These are phyloP conservation scores for Fundulus diaphanus DNA, from an alignment of 2,797 vertebrate species.

Conservation along the genomic window DNA sequence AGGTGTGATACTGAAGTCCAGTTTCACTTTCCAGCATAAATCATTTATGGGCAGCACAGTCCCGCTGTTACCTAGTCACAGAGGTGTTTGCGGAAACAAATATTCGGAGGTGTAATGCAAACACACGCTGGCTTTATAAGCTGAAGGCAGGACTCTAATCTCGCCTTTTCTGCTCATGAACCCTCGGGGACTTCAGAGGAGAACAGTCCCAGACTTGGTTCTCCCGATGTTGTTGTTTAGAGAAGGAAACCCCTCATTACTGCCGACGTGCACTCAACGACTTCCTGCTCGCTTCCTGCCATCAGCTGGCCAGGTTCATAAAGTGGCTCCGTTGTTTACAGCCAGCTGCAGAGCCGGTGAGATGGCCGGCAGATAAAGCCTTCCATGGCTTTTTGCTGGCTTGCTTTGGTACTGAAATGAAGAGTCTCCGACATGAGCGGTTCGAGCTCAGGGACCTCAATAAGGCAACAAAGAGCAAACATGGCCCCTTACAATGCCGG, in stretches of 20 bases:
- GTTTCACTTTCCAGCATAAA: slow-evolving; percentile 42
- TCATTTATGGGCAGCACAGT: slow-evolving; percentile 45
- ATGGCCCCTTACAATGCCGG: slow-evolving; percentile 37
- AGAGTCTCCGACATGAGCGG: slow-evolving; percentile 27
- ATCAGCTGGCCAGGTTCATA: slow-evolving; percentile 51
- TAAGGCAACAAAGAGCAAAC: slow-evolving; percentile 54
- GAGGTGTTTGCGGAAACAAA: slow-evolving; percentile 41
- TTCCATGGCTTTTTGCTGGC: slow-evolving; percentile 18
- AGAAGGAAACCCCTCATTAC: slow-evolving; percentile 73
- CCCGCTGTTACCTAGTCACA: slow-evolving; percentile 26
- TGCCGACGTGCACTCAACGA: slow-evolving; percentile 62
- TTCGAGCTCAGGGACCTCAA: slow-evolving; percentile 60
- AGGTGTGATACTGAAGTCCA: slow-evolving; percentile 39
- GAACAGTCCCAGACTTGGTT: slow-evolving; percentile 23
- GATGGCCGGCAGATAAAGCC: slow-evolving; percentile 20
- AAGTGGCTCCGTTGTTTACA: slow-evolving; percentile 39
- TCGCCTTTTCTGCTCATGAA: slow-evolving; percentile 26
- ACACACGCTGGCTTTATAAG: slow-evolving; percentile 21
- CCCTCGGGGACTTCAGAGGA: slow-evolving; percentile 6
- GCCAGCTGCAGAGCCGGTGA: slow-evolving; percentile 42
- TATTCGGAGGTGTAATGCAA: slow-evolving; percentile 34
- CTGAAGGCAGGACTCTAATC: slow-evolving; percentile 19
- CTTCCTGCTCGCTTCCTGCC: slow-evolving; percentile 78
- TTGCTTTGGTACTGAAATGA: not conserved
- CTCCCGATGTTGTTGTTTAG: slow-evolving; percentile 68